Conservation (phyloP, 2,113 vertebrate species). For the Piprites chloris region DNA sequence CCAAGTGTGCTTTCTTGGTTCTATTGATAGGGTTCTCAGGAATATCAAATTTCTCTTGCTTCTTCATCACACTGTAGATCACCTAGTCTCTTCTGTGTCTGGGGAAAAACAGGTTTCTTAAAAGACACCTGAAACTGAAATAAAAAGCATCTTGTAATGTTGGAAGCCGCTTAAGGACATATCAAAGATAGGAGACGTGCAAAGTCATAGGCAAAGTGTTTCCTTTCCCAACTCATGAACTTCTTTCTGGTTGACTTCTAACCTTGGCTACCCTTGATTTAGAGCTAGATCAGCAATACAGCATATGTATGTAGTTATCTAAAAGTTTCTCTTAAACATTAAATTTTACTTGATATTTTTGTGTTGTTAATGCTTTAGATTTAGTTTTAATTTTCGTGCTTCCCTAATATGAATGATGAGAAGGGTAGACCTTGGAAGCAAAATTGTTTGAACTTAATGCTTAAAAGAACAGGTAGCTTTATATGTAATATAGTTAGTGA, state of each 20-base stretch:
- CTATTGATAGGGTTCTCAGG: background rate
- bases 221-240: background rate
- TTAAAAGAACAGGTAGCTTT: background rate
- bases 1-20: background rate
- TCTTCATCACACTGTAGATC: accelerated
- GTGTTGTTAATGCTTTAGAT: background rate
- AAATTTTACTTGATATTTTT: background rate
- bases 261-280: background rate
- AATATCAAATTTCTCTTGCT: background rate
- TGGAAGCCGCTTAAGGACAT: background rate
- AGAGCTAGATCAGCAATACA: background rate
- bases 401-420: background rate
- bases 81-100: accelerated
- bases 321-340: background rate
- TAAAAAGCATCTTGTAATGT: background rate
- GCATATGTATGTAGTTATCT: background rate
- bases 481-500: background rate
- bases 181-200: background rate
- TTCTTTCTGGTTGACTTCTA: background rate
- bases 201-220: accelerated
- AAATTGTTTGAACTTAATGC: background rate
- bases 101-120: background rate
- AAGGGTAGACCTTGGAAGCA: background rate
- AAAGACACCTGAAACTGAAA: background rate
- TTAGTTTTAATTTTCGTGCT: background rate